Conservation (phyloP, 2,113 vertebrate genomes). For the Lepisosteus oculatus region DNA sequence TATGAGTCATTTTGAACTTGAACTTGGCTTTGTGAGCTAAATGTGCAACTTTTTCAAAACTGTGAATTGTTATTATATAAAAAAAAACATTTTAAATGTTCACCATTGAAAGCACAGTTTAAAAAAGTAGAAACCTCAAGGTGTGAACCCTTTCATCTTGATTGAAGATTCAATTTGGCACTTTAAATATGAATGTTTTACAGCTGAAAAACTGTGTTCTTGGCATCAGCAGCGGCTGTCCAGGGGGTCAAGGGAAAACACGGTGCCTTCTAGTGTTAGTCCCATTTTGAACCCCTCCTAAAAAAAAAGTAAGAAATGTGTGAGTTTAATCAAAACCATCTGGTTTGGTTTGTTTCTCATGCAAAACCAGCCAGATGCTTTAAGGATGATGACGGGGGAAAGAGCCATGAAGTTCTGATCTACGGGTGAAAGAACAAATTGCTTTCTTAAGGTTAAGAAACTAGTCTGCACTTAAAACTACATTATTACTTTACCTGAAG, state of each 20-base stretch:
- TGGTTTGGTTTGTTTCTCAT: not conserved
- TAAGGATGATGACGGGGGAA: not conserved
- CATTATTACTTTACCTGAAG: not conserved
- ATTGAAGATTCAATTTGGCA: conserved; percentile 56
- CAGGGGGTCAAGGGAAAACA: conserved; percentile 90
- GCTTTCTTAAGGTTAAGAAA: not conserved
- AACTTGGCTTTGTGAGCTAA: conserved; percentile 46
- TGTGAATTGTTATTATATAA: conserved; percentile 40
- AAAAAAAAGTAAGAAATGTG: conserved; percentile 50
- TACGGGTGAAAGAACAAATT: not conserved
- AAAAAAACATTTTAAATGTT: conserved; percentile 30
- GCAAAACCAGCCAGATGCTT: not conserved
- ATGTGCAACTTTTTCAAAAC: conserved; percentile 43
- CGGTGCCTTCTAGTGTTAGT: conserved; percentile 95
- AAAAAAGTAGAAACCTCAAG: conserved; percentile 59
- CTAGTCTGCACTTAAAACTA: not conserved
- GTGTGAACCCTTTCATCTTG: conserved; percentile 45
- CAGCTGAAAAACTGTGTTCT: conserved; percentile 41
- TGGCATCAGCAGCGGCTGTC: conserved; percentile 89
- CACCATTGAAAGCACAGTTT: conserved; percentile 19
- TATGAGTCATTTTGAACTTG: not conserved
- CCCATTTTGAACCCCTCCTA: conserved; percentile 99
- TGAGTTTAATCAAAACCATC: not conserved
- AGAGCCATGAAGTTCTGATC: not conserved
- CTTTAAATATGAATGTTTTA: conserved; percentile 63